Evolutionary conservation across 2,113 vertebrate species (phyloP), one percentile per base, ranked within the genome.

Genomic region (Tupaia tana): DNA sequence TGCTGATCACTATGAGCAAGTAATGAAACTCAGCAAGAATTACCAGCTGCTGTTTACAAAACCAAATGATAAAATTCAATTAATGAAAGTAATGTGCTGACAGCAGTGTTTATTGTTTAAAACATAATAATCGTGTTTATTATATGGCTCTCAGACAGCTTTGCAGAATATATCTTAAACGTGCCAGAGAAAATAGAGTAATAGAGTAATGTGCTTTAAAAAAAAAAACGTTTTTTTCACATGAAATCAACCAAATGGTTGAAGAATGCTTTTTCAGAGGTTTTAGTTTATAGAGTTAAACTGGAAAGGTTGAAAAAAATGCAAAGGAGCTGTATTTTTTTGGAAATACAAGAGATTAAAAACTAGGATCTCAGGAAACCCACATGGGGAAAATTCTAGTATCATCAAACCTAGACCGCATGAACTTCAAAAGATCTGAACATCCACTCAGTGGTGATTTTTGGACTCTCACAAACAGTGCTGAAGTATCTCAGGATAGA

Each of bases 401-500:
- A 92, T 97, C 95, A 96, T 96, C 97, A 98, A 97, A 95, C 94
- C 87, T 79, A 89, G 91, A 97, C 96, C 86, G 90, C 91, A 71
- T 85, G 95, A 80, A 83, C 93, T 97, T 95, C 95, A 92, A 93
- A 97, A 94, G 93, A 91, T 83, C 96, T 97, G 94, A 89, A 93
- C 97, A 97, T 98, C 91, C 89, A 83, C 69, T 96, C 96, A 74
- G 91, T 96, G 81, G 73, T 74, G 14, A 74, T 95, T 97, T 94
- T 7, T 84, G 94, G 82, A 83, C 31, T 92, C 91, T 97, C 7
- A 0, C 86, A 96, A 96, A 90, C 78, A 91, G 93, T 95, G 92
- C 91, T 96, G 94, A 97, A 93, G 94, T 98, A 98, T 91, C 91
- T 86, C 43, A 96, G 94, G 94, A 91, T 95, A 98, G 98, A 98